Evolutionary conservation across 2,113 vertebrate species (phyloP), one percentile per base, ranked within the genome.

Genomic region (Carettochelys insculpta): DNA sequence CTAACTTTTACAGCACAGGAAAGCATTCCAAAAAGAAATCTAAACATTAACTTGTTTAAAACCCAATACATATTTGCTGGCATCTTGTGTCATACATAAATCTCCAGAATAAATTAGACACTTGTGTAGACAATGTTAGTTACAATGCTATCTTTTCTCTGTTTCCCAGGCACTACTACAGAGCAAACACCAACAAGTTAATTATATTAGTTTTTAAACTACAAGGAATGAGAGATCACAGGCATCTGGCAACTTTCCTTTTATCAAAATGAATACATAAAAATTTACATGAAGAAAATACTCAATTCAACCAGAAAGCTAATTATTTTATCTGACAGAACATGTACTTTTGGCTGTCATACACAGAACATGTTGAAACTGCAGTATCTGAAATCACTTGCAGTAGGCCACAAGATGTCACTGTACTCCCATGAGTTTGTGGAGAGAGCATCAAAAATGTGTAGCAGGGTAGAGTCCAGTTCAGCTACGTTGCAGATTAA

Each of bases 361-460:
- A 27, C 56, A 82, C 87, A 54, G 27, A 47, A 58, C 20, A 6
- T 34, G 82, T 1, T 27, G 48, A 47, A 71, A 8, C 0, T 22
- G 29, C 14, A 68, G 22, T 38, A n/a, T 17, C 58, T 58, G 80
- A n/a, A 22, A 9, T 24, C 0, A 5, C 12, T 52, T 1, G 1
- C 14, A 51, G 61, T 53, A 1, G 34, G n/a, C 73, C 90, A 79
- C 1, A 3, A 5, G 65, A 0, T 61, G 91, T 50, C 90, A 11
- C 51, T 52, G 2, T 11, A 80, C 14, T 19, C 56, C 10, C 11
- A 41, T 0, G 77, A 8, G 0, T 1, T 4, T 29, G 90, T 80
- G 56, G 19, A 16, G 17, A 29, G 53, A 47, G 41, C 17, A 50
- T n/a, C n/a, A 20, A 1, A 20, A 20, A 1, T 29, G 31, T 27